Evolutionary conservation across 2,888 invertebrate genomes (phyloP), one percentile per base, ranked within the genome.

Genomic region (Spatulosminthurus flaviceps): DNA sequence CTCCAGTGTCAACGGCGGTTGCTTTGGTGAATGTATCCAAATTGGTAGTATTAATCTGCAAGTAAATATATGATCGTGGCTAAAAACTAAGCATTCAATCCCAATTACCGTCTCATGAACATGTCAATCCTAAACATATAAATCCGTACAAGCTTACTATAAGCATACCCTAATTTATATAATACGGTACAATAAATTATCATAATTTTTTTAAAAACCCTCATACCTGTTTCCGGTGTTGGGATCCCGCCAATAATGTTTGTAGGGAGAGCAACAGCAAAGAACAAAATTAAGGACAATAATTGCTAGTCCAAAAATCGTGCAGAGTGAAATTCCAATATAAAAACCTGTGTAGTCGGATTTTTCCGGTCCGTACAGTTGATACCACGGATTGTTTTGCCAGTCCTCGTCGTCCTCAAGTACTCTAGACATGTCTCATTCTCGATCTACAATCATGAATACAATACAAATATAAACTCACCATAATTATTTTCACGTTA

Each of bases 1-100:
- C 70, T 81, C 80, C 13, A 85, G 76, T n/a, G 84, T 84, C 22
- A 85, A 69, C 28, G 95, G 92, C 1, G 94, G 93, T 87, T 94
- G 94, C 87, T 94, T 93, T 0, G 95, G 95, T 5, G 94, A 93
- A 51, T 93, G 90, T 0, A 94, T 93, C 94, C 94, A 95, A 87
- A 95, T 90, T 0, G 95, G 93, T 22, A 93, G 91, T 80, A 95
- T 89, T 94, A 95, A 72, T 94, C 95, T 93, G 87, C 41, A n/a
- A n/a, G n/a, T n/a, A n/a, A n/a, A n/a, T n/a, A n/a, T n/a, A n/a
- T n/a, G n/a, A n/a, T n/a, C n/a, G n/a, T n/a, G n/a, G n/a, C n/a
- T n/a, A n/a, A n/a, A n/a, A n/a, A n/a, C n/a, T n/a, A n/a, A n/a
- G n/a, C n/a, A n/a, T n/a, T n/a, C n/a, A n/a, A n/a, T n/a, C n/a